phyloP scores from a whole-genome alignment of 2,113 vertebrate genomes.

The Entomyzon cyanotis region DNA sequence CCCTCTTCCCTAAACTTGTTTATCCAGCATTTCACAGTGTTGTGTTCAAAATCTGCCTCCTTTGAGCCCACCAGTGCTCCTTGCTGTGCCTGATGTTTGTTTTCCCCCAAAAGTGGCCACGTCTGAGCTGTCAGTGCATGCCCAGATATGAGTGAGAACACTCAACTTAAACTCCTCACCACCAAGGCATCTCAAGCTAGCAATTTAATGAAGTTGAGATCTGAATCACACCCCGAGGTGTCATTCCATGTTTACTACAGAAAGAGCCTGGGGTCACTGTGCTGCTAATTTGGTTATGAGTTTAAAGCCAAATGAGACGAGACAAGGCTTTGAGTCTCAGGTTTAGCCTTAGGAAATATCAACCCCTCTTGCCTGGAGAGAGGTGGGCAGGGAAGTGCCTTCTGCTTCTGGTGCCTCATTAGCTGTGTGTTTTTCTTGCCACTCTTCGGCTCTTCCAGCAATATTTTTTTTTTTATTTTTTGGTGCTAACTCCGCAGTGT shows the following conservation, averaged over 20 bases:
- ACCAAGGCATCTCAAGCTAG: neutral
- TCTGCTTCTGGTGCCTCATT: neutral
- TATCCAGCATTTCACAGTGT: neutral
- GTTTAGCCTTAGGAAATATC: neutral
- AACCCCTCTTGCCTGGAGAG: neutral
- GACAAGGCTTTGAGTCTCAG: neutral
- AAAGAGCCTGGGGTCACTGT: neutral
- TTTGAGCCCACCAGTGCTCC: rapidly evolving
- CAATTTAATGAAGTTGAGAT: neutral
- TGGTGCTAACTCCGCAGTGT: neutral
- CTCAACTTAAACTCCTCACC: neutral
- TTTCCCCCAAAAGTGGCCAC: neutral
- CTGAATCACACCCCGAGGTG: constrained; percentile 20
- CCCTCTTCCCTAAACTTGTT: neutral
- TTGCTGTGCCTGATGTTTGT: neutral
- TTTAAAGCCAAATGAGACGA: neutral
- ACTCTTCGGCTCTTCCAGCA: neutral
- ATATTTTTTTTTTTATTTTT: neutral
- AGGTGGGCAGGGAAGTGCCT: neutral
- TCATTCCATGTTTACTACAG: neutral
- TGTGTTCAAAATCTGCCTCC: neutral
- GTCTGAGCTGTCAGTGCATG: neutral
- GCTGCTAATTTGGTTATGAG: neutral
- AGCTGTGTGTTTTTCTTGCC: neutral
- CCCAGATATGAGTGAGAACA: neutral